phyloP scores from a whole-genome alignment of 2,797 vertebrate genomes.

The Tiaroga cobitis region DNA sequence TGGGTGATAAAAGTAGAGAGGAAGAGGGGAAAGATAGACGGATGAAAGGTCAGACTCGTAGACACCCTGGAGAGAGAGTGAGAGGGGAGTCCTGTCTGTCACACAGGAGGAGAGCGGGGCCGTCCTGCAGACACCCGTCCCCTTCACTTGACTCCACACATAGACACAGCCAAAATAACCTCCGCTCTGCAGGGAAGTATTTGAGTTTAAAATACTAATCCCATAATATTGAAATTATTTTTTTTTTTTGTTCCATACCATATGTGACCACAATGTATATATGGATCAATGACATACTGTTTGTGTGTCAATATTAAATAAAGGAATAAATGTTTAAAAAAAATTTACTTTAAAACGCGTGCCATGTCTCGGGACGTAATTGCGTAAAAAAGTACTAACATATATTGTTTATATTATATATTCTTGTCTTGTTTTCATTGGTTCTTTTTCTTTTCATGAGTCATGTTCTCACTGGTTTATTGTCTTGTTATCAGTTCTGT shows the following conservation, averaged over 20 bases:
- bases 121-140: constrained; percentile 72
- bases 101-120: constrained; percentile 53
- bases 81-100: constrained; percentile 54
- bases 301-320: not conserved
- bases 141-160: constrained; percentile 67
- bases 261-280: not conserved
- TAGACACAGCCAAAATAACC: not conserved
- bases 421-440: not conserved
- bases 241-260: not conserved
- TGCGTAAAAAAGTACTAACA: not conserved
- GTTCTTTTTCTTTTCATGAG: not conserved
- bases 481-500: not conserved
- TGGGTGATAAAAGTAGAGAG: constrained; percentile 34
- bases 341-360: not conserved
- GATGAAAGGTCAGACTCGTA: constrained; percentile 56
- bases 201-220: not conserved
- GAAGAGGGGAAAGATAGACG: constrained; percentile 48
- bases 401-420: not conserved
- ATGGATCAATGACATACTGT: too few species aligned
- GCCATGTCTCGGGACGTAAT: not conserved
- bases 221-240: too few species aligned
- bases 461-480: not conserved
- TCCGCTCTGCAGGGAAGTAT: not conserved
- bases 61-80: constrained; percentile 66
- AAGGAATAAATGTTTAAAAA: not conserved